Base-by-base conservation (phyloP, 2,797 vertebrate species). In the Leucoraja ocellata region DNA sequence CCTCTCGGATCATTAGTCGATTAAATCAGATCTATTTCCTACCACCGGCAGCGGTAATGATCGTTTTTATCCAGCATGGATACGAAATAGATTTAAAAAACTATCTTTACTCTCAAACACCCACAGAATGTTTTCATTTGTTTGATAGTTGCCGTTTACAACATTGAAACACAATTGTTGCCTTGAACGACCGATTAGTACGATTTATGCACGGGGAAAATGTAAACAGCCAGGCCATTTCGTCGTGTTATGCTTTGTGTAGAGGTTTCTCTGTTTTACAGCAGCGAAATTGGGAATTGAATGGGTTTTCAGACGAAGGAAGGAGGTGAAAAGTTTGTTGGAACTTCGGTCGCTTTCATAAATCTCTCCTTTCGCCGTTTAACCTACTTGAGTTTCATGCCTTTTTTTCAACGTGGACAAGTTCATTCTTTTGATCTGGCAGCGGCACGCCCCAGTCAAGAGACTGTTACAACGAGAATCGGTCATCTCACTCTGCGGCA, bases 301-400 rank as follows among this genome's bases (percentile, higher is more conserved):
- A 21, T 46, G 46, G 46, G 2, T 46, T 46, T 46, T 46, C 46
- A 4, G 46, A 46, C 46, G 46, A 46, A 46, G 46, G 46, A 46
- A 46, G 95, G 96, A 94, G 95, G 96, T 97, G 96, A 97, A 96
- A 97, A 96, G 96, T 96, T 95, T 97, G 95, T 74, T 93, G 95
- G 95, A 96, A 95, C 97, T 97, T 96, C 97, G 97, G 97, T 96
- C 96, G 96, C 97, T 97, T 98, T 97, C 97, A 97, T 94, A 95
- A 94, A 96, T 95, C 95, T 96, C 96, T 96, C 95, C 95, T 95
- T 95, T 96, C 96, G 95, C 94, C 65, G 95, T 96, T 96, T 96
- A 96, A 97, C 96, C 97, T 96, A 97, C 97, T 99, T 97, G 95
- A 96, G 97, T 99, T 98, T 98, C 98, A 97, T 97, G 90, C 36